Percentiles rank a stretch among this genome's conserved stretches.
phyloP scores from a whole-genome alignment of 2,797 vertebrate genomes.

The Crenichthys baileyi region DNA sequence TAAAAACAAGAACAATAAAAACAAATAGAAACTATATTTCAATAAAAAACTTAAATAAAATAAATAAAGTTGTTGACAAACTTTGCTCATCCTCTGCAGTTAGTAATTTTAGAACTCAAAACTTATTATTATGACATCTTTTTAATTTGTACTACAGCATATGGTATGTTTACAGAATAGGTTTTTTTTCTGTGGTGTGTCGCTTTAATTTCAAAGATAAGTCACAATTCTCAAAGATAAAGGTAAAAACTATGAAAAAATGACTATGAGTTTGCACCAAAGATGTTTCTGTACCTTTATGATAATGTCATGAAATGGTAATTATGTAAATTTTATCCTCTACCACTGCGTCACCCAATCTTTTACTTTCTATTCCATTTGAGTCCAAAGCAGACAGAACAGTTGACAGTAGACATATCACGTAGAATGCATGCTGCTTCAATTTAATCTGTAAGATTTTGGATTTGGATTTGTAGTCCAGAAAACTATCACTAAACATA shows the following conservation, averaged over 20 bases:
- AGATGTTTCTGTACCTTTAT: conserved; percentile 43
- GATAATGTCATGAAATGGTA: conserved; percentile 29
- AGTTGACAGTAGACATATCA: conserved; percentile 42
- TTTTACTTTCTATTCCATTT: conserved; percentile 33
- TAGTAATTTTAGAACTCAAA: neutral
- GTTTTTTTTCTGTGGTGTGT: neutral
- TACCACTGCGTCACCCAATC: conserved; percentile 22
- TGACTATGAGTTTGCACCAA: conserved; percentile 8
- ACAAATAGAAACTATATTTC: too few relatives aligned
- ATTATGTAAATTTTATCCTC: conserved; percentile 46
- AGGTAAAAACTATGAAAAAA: neutral
- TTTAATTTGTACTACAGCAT: too few relatives aligned
- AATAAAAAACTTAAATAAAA: neutral
- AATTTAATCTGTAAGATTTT: conserved; percentile 63
- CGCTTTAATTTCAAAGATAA: neutral
- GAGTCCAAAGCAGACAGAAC: conserved; percentile 22
- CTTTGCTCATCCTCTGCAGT: neutral
- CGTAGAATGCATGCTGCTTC: conserved; percentile 33
- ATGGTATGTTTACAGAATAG: neutral
- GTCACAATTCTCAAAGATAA: neutral
- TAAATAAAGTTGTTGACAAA: neutral
- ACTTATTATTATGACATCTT: neutral
- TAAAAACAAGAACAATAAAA: neutral
- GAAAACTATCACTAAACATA: conserved; percentile 49
- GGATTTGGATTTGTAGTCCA: conserved; percentile 39